These are phyloP conservation scores for Poecilia picta DNA, from an alignment of 2,797 vertebrate genomes.

Conservation along the genomic window DNA sequence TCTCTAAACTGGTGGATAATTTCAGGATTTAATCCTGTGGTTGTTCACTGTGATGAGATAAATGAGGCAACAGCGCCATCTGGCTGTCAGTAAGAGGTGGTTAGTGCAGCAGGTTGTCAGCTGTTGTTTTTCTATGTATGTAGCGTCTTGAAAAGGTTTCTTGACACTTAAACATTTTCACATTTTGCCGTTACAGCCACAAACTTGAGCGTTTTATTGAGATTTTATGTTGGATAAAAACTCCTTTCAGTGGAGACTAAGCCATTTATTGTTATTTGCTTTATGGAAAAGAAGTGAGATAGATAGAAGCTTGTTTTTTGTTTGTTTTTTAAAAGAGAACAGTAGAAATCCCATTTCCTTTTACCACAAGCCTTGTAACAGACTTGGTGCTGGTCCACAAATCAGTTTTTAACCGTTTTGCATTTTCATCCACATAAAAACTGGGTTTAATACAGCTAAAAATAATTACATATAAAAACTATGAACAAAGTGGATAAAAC, in stretches of 20 bases:
- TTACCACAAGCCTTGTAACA: not conserved
- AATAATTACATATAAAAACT: too few species aligned
- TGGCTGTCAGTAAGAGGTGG: constrained; percentile 1
- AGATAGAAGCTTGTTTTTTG: not conserved
- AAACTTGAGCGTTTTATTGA: not conserved
- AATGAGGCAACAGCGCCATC: constrained; percentile 26
- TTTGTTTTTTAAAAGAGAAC: not conserved
- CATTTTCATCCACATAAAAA: too few species aligned
- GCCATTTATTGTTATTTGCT: not conserved
- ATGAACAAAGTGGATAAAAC: too few species aligned
- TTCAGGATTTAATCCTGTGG: not conserved
- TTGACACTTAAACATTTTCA: not conserved
- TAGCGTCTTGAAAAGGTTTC: not conserved
- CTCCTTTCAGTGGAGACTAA: not conserved
- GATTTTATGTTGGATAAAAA: not conserved
- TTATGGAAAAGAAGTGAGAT: not conserved
- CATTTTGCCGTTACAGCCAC: not conserved
- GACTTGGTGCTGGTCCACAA: not conserved
- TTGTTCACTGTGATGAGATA: not conserved
- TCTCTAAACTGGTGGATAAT: not conserved
- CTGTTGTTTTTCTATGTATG: not conserved
- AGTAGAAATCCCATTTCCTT: not conserved
- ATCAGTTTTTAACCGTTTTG: too few species aligned
- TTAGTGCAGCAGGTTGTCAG: not conserved
- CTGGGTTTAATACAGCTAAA: too few species aligned